A percentile compares a stretch with the other conserved stretches of the same genome.
Conservation (phyloP, 2,797 vertebrate species). For the Pangasius sanitwongsei region DNA sequence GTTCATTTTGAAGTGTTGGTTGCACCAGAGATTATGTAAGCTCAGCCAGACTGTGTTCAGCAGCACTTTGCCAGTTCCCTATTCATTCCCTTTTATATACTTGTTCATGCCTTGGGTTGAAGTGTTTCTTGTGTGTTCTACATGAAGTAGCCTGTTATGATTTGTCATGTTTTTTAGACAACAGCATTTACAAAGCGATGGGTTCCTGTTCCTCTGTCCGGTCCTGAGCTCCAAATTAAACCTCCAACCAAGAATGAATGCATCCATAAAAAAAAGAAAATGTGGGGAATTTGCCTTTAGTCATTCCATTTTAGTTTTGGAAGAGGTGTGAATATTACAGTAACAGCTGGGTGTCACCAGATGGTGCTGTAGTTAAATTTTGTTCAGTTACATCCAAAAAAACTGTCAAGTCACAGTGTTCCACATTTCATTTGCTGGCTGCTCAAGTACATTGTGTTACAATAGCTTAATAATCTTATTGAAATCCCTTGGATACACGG, state of each 20-base stretch:
- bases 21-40: neutral
- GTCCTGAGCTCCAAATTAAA: conserved; percentile 8
- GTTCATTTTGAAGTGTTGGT: neutral
- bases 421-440: neutral
- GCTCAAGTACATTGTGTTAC: neutral
- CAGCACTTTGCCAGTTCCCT: neutral
- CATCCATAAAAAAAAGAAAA: neutral
- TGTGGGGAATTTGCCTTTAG: too few relatives aligned
- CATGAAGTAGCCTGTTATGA: neutral
- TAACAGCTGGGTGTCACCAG: neutral
- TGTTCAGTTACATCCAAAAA: too few relatives aligned
- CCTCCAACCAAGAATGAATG: neutral
- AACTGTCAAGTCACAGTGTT: neutral
- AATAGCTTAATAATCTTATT: neutral
- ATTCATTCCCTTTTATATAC: neutral
- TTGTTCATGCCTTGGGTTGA: neutral
- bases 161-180: neutral
- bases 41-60: neutral
- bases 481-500: too few relatives aligned
- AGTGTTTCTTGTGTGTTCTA: neutral
- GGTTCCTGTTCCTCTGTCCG: neutral
- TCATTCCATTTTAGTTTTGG: neutral
- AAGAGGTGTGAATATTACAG: neutral
- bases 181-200: neutral
- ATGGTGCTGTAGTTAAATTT: conserved; percentile 4